These are phyloP conservation scores for Anas platyrhynchos DNA, from an alignment of 2,113 vertebrate species.

Conservation along the genomic window DNA sequence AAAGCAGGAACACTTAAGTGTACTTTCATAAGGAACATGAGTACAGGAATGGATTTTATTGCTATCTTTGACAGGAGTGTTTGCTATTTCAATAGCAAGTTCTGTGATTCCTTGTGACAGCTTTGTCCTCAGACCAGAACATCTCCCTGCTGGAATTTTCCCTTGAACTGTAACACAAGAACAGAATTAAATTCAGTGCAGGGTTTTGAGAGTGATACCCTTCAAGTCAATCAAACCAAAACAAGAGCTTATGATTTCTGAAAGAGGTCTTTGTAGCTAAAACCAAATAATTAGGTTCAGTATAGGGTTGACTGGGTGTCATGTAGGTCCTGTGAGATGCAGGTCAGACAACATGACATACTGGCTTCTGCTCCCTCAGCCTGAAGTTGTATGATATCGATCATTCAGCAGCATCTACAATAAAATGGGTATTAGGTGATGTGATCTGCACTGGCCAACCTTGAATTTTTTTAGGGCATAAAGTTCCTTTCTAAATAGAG, in stretches of 20 bases:
- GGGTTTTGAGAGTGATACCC: not conserved
- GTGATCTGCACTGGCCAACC: not conserved
- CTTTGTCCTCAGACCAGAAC: slow-evolving; percentile 20
- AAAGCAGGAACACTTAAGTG: not conserved
- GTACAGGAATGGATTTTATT: not conserved
- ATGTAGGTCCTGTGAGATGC: not conserved
- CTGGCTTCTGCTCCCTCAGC: not conserved
- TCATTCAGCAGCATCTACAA: not conserved
- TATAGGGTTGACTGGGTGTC: not conserved
- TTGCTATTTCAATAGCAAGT: slow-evolving; percentile 6
- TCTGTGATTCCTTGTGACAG: not conserved
- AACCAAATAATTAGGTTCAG: not conserved
- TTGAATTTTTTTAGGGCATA: not conserved
- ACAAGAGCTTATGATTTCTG: slow-evolving; percentile 18
- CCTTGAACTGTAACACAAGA: not conserved
- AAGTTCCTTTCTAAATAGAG: not conserved
- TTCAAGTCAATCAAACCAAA: slow-evolving; percentile 8
- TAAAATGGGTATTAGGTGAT: slow-evolving; percentile 25
- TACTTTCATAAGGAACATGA: not conserved
- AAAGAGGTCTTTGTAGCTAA: not conserved
- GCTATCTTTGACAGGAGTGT: not conserved
- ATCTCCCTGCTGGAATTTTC: not conserved
- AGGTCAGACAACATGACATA: not conserved
- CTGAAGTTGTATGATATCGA: not conserved
- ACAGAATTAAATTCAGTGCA: slow-evolving; percentile 18